These are phyloP conservation scores for Chelon labrosus DNA, from an alignment of 2,797 vertebrate species.

Conservation along the genomic window DNA sequence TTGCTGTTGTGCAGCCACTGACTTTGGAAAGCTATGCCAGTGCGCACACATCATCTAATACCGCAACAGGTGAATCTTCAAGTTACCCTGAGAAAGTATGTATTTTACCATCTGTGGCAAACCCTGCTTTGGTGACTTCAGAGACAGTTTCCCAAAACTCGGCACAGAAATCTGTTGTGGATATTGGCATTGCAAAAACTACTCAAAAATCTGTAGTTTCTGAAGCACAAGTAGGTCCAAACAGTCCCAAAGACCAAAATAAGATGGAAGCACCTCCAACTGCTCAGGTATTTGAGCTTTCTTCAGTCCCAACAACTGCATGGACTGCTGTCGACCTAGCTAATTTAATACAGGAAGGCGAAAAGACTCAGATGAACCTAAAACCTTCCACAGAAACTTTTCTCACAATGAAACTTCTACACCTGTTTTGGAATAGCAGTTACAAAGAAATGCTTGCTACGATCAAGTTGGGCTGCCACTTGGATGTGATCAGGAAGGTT, in stretches of 20 bases:
- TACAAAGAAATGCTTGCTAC: fast-evolving
- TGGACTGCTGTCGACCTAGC: conserved; percentile 56
- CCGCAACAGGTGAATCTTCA: neutral
- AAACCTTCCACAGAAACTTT: fast-evolving
- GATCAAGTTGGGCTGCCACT: neutral
- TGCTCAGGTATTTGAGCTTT: neutral
- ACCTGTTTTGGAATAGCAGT: conserved; percentile 53
- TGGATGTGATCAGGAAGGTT: neutral
- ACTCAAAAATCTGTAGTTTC: neutral
- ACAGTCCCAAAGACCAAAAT: neutral
- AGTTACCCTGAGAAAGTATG: neutral
- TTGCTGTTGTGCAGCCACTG: conserved; percentile 80
- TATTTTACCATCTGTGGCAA: neutral
- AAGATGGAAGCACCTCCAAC: neutral
- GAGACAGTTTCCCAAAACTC: neutral
- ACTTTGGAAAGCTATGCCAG: conserved; percentile 37
- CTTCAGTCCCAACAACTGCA: conserved; percentile 50
- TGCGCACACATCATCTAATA: neutral
- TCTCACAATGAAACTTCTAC: neutral
- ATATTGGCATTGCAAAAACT: neutral
- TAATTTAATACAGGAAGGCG: neutral
- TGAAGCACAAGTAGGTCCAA: conserved; percentile 13
- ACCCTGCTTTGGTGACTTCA: neutral
- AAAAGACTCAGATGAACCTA: neutral
- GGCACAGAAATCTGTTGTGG: neutral